phyloP scores from a whole-genome alignment of 2,113 vertebrate genomes.

The Pithys albifrons region DNA sequence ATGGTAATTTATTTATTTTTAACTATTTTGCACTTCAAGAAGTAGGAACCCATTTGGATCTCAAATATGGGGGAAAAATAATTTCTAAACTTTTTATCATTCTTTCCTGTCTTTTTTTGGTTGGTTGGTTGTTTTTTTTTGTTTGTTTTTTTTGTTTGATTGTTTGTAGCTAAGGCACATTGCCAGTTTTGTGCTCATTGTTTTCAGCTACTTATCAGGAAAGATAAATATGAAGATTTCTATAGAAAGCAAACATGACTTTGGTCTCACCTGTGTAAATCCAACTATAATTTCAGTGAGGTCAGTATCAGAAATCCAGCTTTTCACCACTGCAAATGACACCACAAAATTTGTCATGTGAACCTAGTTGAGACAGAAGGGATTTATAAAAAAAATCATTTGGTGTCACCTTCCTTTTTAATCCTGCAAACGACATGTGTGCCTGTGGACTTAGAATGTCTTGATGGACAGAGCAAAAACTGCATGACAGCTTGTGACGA shows the following conservation, averaged over 20 bases:
- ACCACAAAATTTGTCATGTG: accelerated
- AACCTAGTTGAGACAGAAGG: neutral
- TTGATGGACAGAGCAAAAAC: neutral
- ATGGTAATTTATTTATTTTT: neutral
- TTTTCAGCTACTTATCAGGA: neutral
- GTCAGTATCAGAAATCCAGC: neutral
- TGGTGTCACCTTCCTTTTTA: neutral
- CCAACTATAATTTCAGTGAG: neutral
- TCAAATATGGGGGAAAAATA: neutral
- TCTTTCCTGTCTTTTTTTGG: neutral
- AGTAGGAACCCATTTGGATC: neutral
- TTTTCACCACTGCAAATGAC: neutral
- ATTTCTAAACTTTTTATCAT: neutral
- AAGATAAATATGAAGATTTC: slow-evolving; percentile 4
- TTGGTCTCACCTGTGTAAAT: neutral
- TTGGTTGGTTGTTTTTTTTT: neutral
- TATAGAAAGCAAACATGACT: neutral
- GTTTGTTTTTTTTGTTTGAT: neutral
- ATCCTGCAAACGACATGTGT: neutral
- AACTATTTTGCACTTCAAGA: neutral
- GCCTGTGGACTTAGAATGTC: neutral
- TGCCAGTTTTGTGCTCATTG: neutral
- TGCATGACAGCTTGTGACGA: slow-evolving; percentile 1
- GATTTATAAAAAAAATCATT: neutral
- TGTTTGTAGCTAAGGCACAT: neutral